A percentile compares a stretch with the other conserved stretches of the same genome.
These are phyloP conservation scores for Atractosteus spatula DNA, from an alignment of 2,113 vertebrate genomes.

Conservation along the genomic window DNA sequence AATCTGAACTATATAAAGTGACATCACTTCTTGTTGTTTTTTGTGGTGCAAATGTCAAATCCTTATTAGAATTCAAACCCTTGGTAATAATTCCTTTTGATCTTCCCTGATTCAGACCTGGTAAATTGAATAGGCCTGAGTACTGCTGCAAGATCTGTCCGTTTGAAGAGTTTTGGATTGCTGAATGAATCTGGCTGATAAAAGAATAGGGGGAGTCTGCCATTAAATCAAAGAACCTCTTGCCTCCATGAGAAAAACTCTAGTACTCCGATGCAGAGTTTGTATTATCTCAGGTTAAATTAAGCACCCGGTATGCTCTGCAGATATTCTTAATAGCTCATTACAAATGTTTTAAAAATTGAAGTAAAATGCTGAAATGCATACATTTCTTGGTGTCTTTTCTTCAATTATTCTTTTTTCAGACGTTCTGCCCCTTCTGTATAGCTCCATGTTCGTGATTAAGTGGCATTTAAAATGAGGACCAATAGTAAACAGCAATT, in stretches of 20 bases:
- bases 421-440: not conserved
- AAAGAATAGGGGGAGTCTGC: not conserved
- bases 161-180: not conserved
- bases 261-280: conserved; percentile 58
- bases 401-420: conserved; percentile 28
- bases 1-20: no score
- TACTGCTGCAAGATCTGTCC: not conserved
- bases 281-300: conserved; percentile 74
- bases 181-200: not conserved
- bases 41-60: conserved; percentile 44
- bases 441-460: not conserved
- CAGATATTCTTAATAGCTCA: conserved; percentile 58
- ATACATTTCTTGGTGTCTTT: conserved; percentile 41
- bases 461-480: no score
- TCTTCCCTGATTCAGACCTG: conserved; percentile 9
- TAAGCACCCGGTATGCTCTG: conserved; percentile 64
- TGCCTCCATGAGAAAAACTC: conserved; percentile 43
- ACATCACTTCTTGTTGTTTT: conserved; percentile 28
- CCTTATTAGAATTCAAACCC: not conserved
- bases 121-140: not conserved
- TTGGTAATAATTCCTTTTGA: not conserved
- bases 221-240: conserved; percentile 46
- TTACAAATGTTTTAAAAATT: conserved; percentile 56
- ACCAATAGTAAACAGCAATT: no score
- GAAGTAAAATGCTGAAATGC: conserved; percentile 56